Percentiles rank a stretch among this genome's conserved stretches.
Evolutionary conservation across 1,140 invertebrate genomes (phyloP).

Genomic region (Trichonephila inaurata): DNA sequence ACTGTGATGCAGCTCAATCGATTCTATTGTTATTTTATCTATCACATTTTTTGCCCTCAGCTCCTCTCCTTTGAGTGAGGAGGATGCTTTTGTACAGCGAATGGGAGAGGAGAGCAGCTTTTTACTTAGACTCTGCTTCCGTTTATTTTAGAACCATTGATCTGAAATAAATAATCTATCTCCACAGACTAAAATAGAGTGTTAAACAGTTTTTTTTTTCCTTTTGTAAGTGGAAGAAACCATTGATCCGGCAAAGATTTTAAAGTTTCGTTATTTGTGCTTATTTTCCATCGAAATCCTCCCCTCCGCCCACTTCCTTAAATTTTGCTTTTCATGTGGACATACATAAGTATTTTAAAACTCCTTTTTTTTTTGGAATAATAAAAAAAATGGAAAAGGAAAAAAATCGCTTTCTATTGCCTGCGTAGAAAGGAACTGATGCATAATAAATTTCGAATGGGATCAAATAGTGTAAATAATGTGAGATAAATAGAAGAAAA

Average conservation of each 20-base stretch:
- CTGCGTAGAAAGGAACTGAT: background rate
- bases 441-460: background rate
- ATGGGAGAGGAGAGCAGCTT: background rate
- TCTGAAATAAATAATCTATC: slow-evolving; percentile 55
- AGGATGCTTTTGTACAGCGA: background rate
- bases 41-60: slow-evolving; percentile 14
- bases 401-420: background rate
- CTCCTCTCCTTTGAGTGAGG: background rate
- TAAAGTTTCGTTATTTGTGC: background rate
- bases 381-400: background rate
- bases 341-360: background rate
- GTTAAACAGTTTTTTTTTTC: background rate
- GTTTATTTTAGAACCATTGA: slow-evolving; percentile 43
- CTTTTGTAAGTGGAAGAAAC: background rate
- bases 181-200: background rate
- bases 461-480: background rate
- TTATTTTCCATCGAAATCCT: background rate
- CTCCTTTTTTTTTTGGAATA: background rate
- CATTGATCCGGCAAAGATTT: slow-evolving; percentile 42
- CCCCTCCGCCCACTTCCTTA: background rate
- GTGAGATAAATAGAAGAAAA: background rate
- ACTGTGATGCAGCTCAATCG: slow-evolving; percentile 64
- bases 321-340: background rate
- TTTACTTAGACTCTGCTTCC: slow-evolving; percentile 47
- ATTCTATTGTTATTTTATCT: slow-evolving; percentile 68